These are phyloP conservation scores for Neodon shergylaensis DNA, from an alignment of 2,113 vertebrate genomes.

Conservation along the genomic window DNA sequence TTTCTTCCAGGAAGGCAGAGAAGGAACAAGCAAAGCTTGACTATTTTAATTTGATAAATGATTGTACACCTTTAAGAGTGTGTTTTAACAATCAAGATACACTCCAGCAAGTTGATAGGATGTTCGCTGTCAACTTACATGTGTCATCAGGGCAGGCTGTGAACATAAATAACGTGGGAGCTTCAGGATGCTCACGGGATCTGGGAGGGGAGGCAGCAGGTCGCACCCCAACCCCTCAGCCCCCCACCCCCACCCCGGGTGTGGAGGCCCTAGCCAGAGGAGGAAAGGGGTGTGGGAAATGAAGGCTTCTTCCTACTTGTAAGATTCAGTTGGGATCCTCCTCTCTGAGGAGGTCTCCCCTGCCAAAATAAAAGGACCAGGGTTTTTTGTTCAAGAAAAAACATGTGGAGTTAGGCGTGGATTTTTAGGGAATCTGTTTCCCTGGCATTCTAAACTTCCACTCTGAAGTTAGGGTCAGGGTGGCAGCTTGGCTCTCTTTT, in stretches of 20 bases:
- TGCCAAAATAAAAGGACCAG: constrained; percentile 15
- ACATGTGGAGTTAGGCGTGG: background rate
- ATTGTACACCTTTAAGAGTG: constrained; percentile 80
- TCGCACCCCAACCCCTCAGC: background rate
- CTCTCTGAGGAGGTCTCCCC: constrained; percentile 16
- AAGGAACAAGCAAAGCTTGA: background rate
- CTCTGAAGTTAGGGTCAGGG: background rate
- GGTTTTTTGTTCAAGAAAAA: background rate
- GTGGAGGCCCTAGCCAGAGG: background rate
- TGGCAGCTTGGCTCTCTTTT: background rate
- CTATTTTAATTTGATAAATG: constrained; percentile 83
- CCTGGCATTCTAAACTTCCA: background rate
- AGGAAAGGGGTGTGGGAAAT: background rate
- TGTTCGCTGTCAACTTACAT: constrained; percentile 82
- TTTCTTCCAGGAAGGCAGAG: background rate
- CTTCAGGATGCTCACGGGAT: background rate
- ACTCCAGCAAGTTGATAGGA: constrained; percentile 83
- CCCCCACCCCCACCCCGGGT: background rate
- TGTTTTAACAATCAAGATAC: constrained; percentile 84
- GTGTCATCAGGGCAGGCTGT: constrained; percentile 77
- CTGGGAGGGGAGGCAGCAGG: background rate
- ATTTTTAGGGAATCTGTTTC: background rate
- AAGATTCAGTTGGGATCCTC: background rate
- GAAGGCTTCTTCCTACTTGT: background rate
- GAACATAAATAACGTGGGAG: constrained; percentile 72